These are phyloP conservation scores for Phortica variegata DNA, from an alignment of 1,140 invertebrate genomes.

Conservation along the genomic window DNA sequence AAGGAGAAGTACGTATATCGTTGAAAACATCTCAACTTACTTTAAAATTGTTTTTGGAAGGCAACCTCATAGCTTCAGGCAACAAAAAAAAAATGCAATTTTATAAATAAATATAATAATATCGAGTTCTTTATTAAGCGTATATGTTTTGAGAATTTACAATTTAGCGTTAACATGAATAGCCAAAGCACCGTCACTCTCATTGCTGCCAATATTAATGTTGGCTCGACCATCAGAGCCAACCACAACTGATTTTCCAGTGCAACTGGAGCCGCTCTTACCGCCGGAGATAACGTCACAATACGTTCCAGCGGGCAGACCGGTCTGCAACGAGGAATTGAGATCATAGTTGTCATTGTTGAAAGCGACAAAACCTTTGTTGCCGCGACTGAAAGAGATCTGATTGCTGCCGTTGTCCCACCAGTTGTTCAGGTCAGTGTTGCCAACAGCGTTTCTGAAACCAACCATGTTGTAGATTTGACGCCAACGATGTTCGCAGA, in stretches of 20 bases:
- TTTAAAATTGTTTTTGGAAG: too few species aligned
- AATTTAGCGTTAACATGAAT: conserved; percentile 66
- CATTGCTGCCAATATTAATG: conserved; percentile 61
- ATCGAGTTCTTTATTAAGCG: too few species aligned
- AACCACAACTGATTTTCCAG: conserved; percentile 70
- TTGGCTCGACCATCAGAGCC: conserved; percentile 65
- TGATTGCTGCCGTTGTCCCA: conserved; percentile 77
- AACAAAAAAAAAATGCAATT: too few species aligned
- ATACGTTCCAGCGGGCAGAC: conserved; percentile 75
- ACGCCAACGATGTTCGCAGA: conserved; percentile 89
- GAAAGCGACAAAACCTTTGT: conserved; percentile 72
- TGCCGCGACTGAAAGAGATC: conserved; percentile 75
- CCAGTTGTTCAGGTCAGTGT: conserved; percentile 65
- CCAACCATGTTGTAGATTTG: conserved; percentile 83
- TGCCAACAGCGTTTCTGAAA: conserved; percentile 69
- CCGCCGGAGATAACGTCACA: conserved; percentile 83
- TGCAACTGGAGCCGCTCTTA: conserved; percentile 65
- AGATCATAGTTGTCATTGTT: conserved; percentile 66
- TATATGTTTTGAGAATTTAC: conserved; percentile 18
- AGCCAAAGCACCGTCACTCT: conserved; percentile 72
- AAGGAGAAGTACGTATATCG: too few species aligned
- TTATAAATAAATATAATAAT: too few species aligned
- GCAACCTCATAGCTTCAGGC: too few species aligned
- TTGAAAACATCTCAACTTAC: too few species aligned
- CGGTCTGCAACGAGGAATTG: conserved; percentile 65